Percentiles rank a stretch among this genome's conserved stretches.
phyloP scores from a whole-genome alignment of 2,797 vertebrate genomes.

The Carduelis carduelis region DNA sequence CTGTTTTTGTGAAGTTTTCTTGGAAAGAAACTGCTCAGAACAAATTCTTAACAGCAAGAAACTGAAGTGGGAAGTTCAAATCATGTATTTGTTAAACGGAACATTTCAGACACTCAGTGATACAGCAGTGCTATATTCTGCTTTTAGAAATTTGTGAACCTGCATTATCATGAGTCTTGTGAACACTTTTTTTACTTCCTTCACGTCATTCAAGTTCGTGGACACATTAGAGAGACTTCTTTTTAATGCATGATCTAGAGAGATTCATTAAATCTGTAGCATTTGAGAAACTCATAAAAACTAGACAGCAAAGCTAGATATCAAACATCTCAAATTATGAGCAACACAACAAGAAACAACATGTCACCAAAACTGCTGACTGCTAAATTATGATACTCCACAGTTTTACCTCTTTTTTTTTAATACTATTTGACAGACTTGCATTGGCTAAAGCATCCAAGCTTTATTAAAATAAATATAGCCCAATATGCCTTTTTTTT shows the following conservation, averaged over 20 bases:
- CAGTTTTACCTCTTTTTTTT: not conserved
- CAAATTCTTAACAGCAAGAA: not conserved
- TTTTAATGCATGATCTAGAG: not conserved
- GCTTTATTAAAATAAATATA: not conserved
- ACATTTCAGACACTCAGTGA: not conserved
- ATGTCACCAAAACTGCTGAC: not conserved
- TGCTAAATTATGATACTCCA: not conserved
- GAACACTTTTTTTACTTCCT: not conserved
- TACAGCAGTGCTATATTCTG: not conserved
- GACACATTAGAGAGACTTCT: not conserved
- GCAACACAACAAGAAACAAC: not conserved
- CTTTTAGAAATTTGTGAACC: not conserved
- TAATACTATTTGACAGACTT: not conserved
- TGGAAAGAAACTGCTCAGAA: not conserved
- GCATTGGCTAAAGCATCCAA: not conserved
- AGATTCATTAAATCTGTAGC: constrained; percentile 5
- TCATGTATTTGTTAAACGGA: not conserved
- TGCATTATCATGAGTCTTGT: not conserved
- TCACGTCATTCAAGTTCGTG: not conserved
- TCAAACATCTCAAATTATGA: not conserved
- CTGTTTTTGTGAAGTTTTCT: not conserved
- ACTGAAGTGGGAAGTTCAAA: not conserved
- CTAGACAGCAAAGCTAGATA: not conserved
- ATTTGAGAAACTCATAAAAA: constrained; percentile 26
- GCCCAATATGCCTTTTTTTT: not conserved